Evolutionary conservation across 2,797 vertebrate species (phyloP).

Genomic region (Nyctibius grandis): DNA sequence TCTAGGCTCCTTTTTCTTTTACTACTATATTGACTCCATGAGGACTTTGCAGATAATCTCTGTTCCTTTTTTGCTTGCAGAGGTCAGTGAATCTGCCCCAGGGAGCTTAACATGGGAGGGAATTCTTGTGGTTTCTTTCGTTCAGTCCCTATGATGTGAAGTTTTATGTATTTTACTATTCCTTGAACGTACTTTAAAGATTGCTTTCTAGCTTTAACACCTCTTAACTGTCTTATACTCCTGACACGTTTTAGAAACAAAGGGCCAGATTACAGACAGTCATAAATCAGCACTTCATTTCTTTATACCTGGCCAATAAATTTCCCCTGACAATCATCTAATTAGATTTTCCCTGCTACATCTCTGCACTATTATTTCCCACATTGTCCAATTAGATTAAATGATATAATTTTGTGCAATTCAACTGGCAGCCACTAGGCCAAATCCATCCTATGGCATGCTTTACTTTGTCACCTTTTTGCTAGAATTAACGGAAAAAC

Average conservation of each 20-base stretch:
- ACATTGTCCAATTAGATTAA: neutral
- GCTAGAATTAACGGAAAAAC: neutral
- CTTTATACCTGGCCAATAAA: neutral
- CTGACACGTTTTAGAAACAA: neutral
- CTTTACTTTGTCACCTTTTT: neutral
- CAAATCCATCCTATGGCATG: neutral
- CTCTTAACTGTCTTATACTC: neutral
- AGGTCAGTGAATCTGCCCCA: constrained; percentile 1
- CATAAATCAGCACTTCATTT: neutral
- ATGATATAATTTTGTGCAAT: neutral
- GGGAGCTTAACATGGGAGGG: neutral
- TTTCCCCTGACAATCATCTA: neutral
- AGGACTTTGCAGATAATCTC: neutral
- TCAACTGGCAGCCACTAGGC: neutral
- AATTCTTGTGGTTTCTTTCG: neutral
- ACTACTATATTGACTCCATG: neutral
- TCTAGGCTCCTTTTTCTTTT: neutral
- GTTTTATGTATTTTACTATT: neutral
- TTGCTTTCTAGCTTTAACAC: neutral
- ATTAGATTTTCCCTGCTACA: neutral
- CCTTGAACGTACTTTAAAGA: neutral
- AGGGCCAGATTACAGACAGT: neutral
- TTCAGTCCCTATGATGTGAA: neutral
- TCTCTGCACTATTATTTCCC: neutral
- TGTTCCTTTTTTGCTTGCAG: neutral